These are phyloP conservation scores for Psix sp. DNA, from an alignment of 1,140 invertebrate species.

Conservation along the genomic window DNA sequence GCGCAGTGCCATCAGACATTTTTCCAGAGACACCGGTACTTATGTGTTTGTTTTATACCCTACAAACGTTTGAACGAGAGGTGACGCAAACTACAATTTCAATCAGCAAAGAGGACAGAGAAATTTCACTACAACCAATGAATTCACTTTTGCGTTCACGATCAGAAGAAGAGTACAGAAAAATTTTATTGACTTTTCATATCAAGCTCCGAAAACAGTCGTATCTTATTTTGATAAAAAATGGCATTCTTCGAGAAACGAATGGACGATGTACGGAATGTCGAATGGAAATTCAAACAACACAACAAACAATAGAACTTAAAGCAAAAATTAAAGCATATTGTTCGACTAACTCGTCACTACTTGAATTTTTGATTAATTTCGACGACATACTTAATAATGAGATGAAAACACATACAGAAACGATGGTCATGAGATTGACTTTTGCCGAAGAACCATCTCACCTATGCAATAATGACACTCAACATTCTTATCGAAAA, in stretches of 20 bases:
- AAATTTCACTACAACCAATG: too few relatives aligned
- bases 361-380: background rate
- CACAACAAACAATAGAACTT: slow-evolving; percentile 31
- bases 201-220: slow-evolving; percentile 5
- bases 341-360: background rate
- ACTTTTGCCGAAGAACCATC: too few relatives aligned
- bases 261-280: slow-evolving; percentile 41
- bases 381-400: background rate
- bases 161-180: slow-evolving; percentile 15
- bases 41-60: too few relatives aligned
- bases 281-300: slow-evolving; percentile 22
- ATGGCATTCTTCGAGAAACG: slow-evolving; percentile 19
- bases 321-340: slow-evolving; percentile 31
- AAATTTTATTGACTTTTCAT: background rate
- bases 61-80: too few relatives aligned
- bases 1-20: too few relatives aligned
- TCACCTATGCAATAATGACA: too few relatives aligned
- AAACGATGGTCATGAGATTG: background rate
- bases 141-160: background rate
- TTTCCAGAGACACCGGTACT: too few relatives aligned
- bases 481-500: too few relatives aligned
- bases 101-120: too few relatives aligned
- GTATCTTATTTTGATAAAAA: slow-evolving; percentile 33
- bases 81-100: too few relatives aligned
- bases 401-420: background rate